Evolutionary conservation across 1,140 invertebrate genomes (phyloP), one percentile per base, ranked within the genome.

Genomic region (Drosophila guanche): DNA sequence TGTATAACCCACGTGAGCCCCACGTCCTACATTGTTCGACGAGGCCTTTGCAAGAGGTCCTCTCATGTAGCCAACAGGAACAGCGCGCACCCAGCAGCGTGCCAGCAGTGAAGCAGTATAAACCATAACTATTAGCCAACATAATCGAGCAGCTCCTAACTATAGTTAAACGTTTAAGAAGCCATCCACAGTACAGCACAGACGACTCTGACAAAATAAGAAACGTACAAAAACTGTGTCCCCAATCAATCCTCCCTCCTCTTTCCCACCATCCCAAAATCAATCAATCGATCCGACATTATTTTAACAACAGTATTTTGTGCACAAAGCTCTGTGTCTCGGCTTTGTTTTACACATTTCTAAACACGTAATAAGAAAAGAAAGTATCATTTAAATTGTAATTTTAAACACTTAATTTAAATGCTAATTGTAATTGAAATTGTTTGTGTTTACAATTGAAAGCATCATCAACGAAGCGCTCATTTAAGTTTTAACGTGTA

Each of bases 401-500:
- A 33, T 25, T 51, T 58, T 12, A 66, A 59, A 20, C 16, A 20
- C 16, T 20, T 20, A 20, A 20, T 20, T 20, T 20, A 20, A 55
- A 51, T 53, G 58, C 56, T 54, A 76, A 63, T 27, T 40, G 16
- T 76, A 63, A 60, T 46, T 77, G 52, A 66, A 56, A 46, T 1
- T 6, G 52, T 33, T 57, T 67, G 54, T 51, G 42, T 53, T 54
- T 51, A 20, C 16, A 20, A 20, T 20, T 20, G 0, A 54, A 74
- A 42, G 71, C 51, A 81, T 65, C 81, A 67, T 69, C 81, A 67
- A 74, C 60, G 51, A 65, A 77, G 68, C 52, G 76, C 76, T 85
- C 72, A 85, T 84, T 85, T 84, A 84, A 86, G 81, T 84, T 84
- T 80, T 80, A 86, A 80, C 54, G 47, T 76, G 80, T 84, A 84